phyloP scores from a whole-genome alignment of 1,140 invertebrate genomes.

The Trichogramma pretiosum region DNA sequence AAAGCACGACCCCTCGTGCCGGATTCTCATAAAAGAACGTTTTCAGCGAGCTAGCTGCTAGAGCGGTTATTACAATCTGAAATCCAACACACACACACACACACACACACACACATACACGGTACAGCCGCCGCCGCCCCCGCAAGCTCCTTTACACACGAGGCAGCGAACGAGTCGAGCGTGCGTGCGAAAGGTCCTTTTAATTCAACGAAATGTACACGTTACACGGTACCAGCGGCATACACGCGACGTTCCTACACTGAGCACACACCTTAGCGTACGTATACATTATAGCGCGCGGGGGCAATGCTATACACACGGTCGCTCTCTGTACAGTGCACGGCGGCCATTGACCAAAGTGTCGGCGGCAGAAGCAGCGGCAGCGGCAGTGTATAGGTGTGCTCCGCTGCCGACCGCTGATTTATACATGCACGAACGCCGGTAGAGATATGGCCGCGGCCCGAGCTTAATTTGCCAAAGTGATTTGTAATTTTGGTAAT shows the following conservation, averaged over 20 bases:
- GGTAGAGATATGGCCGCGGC: no score
- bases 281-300: background rate
- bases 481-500: slow-evolving; percentile 14
- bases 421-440: slow-evolving; percentile 4
- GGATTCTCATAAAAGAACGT: no score
- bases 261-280: background rate
- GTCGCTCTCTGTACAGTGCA: background rate
- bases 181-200: no score
- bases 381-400: background rate
- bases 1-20: no score
- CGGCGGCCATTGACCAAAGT: background rate
- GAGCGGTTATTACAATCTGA: no score
- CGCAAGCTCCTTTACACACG: no score
- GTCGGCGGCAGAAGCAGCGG: background rate
- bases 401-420: background rate
- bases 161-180: no score
- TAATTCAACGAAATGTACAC: slow-evolving; percentile 10
- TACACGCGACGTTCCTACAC: background rate
- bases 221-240: background rate
- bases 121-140: no score
- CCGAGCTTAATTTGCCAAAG: slow-evolving; percentile 15
- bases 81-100: no score
- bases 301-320: background rate
- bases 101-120: no score
- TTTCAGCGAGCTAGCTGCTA: no score